Evolutionary conservation across 2,113 vertebrate genomes (phyloP).

Genomic region (Toxotes jaculatrix): DNA sequence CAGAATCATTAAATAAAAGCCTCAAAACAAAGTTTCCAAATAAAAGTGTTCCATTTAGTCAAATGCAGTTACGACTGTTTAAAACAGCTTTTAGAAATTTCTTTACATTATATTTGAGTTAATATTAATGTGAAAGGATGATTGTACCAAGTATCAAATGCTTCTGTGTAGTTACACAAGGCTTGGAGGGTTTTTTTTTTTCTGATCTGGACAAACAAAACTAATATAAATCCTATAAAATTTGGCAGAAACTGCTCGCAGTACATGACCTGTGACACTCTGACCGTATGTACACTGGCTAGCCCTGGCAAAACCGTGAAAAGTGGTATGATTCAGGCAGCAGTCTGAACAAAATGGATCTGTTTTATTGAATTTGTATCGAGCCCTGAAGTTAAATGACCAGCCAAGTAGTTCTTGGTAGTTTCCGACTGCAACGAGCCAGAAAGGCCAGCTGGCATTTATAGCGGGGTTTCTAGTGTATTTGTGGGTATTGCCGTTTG

Average conservation of each 20-base stretch:
- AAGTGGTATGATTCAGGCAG: not conserved
- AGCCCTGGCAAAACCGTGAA: not conserved
- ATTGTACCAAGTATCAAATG: not conserved
- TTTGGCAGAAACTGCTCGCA: not conserved
- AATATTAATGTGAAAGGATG: not conserved
- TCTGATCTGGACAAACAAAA: not conserved
- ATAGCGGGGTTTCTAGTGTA: constrained; percentile 73
- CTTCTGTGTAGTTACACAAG: too few species aligned
- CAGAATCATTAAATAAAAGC: too few species aligned
- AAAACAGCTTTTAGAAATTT: too few species aligned
- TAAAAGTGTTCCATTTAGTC: too few species aligned
- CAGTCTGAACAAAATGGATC: constrained; percentile 1
- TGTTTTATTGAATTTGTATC: constrained; percentile 26
- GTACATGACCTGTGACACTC: not conserved
- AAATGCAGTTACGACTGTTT: too few species aligned
- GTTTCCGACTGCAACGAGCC: constrained; percentile 67
- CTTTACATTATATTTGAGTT: too few species aligned
- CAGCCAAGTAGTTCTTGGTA: constrained; percentile 72
- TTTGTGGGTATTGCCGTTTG: constrained; percentile 72
- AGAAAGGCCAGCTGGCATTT: constrained; percentile 75
- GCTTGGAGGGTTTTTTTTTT: not conserved
- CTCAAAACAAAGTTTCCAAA: too few species aligned
- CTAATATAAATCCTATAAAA: not conserved
- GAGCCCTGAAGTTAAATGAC: constrained; percentile 41
- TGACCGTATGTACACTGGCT: not conserved